Percentiles rank a stretch among this genome's conserved stretches.
These are phyloP conservation scores for Chalcosyrphus nemorum DNA, from an alignment of 2,888 invertebrate genomes.

Conservation along the genomic window DNA sequence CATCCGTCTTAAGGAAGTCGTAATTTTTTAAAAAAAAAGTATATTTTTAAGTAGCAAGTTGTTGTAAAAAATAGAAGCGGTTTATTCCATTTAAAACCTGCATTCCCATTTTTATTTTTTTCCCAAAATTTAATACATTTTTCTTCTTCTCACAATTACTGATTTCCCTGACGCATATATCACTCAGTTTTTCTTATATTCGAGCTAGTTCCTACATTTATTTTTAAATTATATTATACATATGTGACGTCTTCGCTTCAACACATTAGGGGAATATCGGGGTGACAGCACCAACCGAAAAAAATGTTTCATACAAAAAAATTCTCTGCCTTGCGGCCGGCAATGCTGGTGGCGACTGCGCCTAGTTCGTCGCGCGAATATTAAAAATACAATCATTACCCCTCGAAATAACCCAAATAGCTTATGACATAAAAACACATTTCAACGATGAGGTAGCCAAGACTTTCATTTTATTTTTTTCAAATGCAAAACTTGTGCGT, in stretches of 20 bases:
- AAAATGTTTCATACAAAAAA: not conserved
- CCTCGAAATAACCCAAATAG: conserved; percentile 41
- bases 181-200: not conserved
- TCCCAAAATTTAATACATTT: not conserved
- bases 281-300: not conserved
- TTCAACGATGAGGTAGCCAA: conserved; percentile 1
- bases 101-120: not conserved
- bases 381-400: conserved; percentile 34
- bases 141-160: not conserved
- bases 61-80: too few species aligned
- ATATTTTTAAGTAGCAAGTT: too few species aligned
- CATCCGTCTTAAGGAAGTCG: too few species aligned
- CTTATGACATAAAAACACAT: conserved; percentile 43
- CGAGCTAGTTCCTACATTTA: conserved; percentile 32
- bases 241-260: conserved; percentile 20
- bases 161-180: not conserved
- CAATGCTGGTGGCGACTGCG: conserved; percentile 44
- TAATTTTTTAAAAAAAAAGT: too few species aligned
- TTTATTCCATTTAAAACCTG: not conserved
- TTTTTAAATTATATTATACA: conserved; percentile 34
- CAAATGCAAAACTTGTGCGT: not conserved
- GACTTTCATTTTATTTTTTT: conserved; percentile 16
- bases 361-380: conserved; percentile 28
- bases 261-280: not conserved
- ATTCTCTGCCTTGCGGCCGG: conserved; percentile 1